Evolutionary conservation across 92 coral and sea anemone genomes (phyloP).

Genomic region (Zoanthus sansibaricus): DNA sequence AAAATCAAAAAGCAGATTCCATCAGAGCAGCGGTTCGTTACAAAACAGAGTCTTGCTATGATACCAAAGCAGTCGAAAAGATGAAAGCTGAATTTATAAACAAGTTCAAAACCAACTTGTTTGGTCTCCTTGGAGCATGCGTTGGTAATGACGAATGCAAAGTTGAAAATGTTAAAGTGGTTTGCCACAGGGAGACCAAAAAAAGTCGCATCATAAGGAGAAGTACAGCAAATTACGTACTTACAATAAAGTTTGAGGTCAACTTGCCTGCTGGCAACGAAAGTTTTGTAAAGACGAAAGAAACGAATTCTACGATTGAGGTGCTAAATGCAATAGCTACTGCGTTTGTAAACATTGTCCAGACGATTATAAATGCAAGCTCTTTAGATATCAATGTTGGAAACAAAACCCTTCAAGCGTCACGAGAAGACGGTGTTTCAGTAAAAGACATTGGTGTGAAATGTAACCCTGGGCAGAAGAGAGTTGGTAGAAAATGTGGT

Average conservation of each 20-base stretch:
- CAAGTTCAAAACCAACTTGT: background rate
- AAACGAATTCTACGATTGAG: background rate
- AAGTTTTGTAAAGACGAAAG: background rate
- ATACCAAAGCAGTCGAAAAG: background rate
- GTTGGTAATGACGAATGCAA: background rate
- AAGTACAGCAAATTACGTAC: background rate
- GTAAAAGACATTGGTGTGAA: background rate
- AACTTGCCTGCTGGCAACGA: conserved; percentile 22
- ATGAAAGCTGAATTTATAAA: conserved; percentile 20
- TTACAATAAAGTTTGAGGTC: conserved; percentile 26
- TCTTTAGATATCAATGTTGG: conserved; percentile 21
- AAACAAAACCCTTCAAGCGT: conserved; percentile 12
- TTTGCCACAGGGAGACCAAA: conserved; percentile 19
- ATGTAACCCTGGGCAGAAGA: conserved; percentile 1
- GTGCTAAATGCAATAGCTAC: conserved; percentile 13
- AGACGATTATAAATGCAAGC: conserved; percentile 10
- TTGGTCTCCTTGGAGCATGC: conserved; percentile 29
- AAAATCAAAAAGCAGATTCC: background rate
- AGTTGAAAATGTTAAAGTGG: conserved; percentile 26
- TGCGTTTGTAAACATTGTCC: background rate
- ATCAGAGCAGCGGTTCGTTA: conserved; percentile 31
- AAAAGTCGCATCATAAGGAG: conserved; percentile 18
- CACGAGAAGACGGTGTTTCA: conserved; percentile 6
- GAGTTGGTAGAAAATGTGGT: background rate
- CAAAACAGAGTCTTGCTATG: conserved; percentile 24